Percentiles rank a stretch among this genome's conserved stretches.
These are phyloP conservation scores for Temnothorax curvispinosus DNA, from an alignment of 1,140 invertebrate species.

Conservation along the genomic window DNA sequence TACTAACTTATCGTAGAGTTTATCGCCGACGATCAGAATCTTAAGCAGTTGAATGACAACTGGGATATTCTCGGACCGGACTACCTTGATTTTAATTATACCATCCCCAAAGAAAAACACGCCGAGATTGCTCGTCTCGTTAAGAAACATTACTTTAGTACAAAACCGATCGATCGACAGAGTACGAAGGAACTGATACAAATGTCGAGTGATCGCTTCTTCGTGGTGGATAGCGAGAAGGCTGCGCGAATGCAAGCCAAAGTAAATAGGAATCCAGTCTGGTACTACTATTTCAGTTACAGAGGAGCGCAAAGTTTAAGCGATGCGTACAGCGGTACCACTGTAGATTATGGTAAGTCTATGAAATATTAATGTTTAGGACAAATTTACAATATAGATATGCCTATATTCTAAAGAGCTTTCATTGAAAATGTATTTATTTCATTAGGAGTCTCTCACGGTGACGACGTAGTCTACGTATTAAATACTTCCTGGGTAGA, in stretches of 20 bases:
- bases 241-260: constrained; percentile 86
- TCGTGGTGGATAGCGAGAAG: constrained; percentile 86
- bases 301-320: constrained; percentile 86
- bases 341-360: constrained; percentile 86
- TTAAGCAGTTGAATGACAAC: constrained; percentile 86
- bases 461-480: constrained; percentile 86
- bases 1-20: constrained; percentile 82
- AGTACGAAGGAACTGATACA: constrained; percentile 78
- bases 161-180: constrained; percentile 82
- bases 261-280: constrained; percentile 86
- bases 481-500: constrained; percentile 78
- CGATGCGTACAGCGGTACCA: constrained; percentile 81
- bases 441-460: constrained; percentile 87
- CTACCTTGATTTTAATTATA: constrained; percentile 88
- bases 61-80: constrained; percentile 87
- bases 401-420: background rate
- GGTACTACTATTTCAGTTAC: constrained; percentile 87
- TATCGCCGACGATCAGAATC: constrained; percentile 79
- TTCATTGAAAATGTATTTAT: constrained; percentile 26
- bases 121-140: constrained; percentile 84
- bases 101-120: constrained; percentile 84
- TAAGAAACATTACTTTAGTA: constrained; percentile 86
- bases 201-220: constrained; percentile 87
- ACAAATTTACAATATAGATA: background rate
- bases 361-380: constrained; percentile 43